Evolutionary conservation across 2,797 vertebrate genomes (phyloP).

Genomic region (Macropus fuliginosus): DNA sequence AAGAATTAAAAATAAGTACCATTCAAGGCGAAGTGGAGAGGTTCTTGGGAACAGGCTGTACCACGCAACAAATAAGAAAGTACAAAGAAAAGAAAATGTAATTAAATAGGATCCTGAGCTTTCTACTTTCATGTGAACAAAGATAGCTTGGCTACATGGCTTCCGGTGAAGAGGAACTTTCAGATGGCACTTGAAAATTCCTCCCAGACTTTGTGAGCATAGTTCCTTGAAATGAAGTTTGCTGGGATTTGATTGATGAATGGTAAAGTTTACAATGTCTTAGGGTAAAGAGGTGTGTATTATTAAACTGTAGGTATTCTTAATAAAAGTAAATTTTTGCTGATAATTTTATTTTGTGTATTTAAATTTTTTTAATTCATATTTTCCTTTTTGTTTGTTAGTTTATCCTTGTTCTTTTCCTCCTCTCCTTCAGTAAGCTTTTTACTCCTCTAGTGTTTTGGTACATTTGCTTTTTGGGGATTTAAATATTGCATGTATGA

Average conservation of each 20-base stretch:
- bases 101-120: background rate
- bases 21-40: background rate
- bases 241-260: conserved; percentile 86
- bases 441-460: conserved; percentile 77
- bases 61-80: background rate
- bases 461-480: conserved; percentile 88
- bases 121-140: background rate
- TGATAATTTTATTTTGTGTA: conserved; percentile 91
- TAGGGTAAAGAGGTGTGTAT: conserved; percentile 90
- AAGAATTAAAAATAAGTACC: background rate
- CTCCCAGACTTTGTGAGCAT: conserved; percentile 86
- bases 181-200: conserved; percentile 87
- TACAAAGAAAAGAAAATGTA: background rate
- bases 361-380: conserved; percentile 81
- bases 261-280: conserved; percentile 87
- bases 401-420: conserved; percentile 77
- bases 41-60: background rate
- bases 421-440: conserved; percentile 54
- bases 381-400: conserved; percentile 75
- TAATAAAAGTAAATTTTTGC: conserved; percentile 91
- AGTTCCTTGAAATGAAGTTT: conserved; percentile 90
- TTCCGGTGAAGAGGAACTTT: conserved; percentile 83
- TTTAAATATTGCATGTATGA: conserved; percentile 87
- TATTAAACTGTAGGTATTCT: conserved; percentile 91
- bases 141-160: conserved; percentile 77